Evolutionary conservation across 2,113 vertebrate genomes (phyloP).

Genomic region (Puffinus mauretanicus): DNA sequence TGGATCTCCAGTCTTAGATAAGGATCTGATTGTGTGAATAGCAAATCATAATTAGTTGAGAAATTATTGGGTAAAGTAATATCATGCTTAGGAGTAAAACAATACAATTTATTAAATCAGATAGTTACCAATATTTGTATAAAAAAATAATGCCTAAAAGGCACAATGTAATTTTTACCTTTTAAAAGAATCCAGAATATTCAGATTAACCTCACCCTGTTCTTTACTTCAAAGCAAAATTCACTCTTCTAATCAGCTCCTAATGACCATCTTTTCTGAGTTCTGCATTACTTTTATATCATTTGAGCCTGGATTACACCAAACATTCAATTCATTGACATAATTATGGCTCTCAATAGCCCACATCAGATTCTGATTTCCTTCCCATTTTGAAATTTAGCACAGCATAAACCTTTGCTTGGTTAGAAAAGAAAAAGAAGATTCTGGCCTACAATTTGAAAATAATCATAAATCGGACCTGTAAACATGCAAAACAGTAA

Average conservation of each 20-base stretch:
- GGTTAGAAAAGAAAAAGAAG: background rate
- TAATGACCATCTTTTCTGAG: background rate
- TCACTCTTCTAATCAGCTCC: background rate
- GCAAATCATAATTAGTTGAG: background rate
- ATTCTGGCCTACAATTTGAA: background rate
- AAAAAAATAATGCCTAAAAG: background rate
- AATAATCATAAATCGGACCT: background rate
- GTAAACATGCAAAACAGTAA: background rate
- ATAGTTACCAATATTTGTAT: background rate
- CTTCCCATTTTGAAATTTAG: background rate
- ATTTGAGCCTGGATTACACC: background rate
- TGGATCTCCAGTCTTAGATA: background rate
- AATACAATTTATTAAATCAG: background rate
- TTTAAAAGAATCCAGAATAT: background rate
- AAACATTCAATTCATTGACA: background rate
- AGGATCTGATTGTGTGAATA: background rate
- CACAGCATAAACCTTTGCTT: background rate
- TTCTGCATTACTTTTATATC: background rate
- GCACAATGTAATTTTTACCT: background rate
- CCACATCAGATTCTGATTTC: background rate
- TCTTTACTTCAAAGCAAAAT: background rate
- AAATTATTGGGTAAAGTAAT: background rate
- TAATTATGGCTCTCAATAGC: background rate
- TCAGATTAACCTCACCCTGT: background rate
- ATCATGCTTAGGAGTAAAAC: background rate